Percentiles rank a stretch among this genome's conserved stretches.
Conservation (phyloP, 1,140 invertebrate species). For the Galleria mellonella region DNA sequence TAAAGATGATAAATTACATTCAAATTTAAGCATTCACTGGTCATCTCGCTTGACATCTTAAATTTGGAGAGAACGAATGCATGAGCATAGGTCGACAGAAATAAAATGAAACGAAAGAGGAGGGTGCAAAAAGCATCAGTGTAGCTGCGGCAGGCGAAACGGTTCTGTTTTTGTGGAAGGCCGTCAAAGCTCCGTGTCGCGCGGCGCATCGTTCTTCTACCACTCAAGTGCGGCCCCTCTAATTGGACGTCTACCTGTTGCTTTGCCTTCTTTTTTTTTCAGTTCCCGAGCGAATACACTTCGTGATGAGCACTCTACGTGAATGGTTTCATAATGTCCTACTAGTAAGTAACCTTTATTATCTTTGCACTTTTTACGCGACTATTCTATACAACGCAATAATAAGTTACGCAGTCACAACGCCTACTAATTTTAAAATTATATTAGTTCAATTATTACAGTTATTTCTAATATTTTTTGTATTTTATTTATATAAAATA, state of each 20-base stretch:
- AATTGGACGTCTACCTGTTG: conserved; percentile 71
- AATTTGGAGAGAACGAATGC: neutral
- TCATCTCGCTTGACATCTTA: neutral
- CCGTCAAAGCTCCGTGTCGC: conserved; percentile 57
- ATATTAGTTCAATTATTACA: no score
- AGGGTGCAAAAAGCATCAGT: conserved; percentile 50
- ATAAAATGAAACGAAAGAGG: conserved; percentile 49
- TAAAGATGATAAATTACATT: no score
- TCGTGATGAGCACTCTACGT: conserved; percentile 50
- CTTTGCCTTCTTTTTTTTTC: conserved; percentile 52
- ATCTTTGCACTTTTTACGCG: conserved; percentile 20
- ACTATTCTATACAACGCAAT: neutral
- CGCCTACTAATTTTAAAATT: no score
- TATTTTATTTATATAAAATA: no score
- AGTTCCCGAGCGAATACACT: conserved; percentile 34
- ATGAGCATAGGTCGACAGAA: conserved; percentile 34
- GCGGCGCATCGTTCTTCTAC: conserved; percentile 29
- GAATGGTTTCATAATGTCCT: conserved; percentile 44
- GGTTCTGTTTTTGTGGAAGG: conserved; percentile 50
- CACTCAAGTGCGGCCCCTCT: conserved; percentile 52
- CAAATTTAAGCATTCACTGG: no score
- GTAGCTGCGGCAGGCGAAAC: conserved; percentile 47
- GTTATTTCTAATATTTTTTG: no score
- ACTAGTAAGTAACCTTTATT: conserved; percentile 21
- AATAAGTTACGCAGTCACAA: neutral